Conservation (phyloP, 2,888 invertebrate species). For the Tinea pellionella region DNA sequence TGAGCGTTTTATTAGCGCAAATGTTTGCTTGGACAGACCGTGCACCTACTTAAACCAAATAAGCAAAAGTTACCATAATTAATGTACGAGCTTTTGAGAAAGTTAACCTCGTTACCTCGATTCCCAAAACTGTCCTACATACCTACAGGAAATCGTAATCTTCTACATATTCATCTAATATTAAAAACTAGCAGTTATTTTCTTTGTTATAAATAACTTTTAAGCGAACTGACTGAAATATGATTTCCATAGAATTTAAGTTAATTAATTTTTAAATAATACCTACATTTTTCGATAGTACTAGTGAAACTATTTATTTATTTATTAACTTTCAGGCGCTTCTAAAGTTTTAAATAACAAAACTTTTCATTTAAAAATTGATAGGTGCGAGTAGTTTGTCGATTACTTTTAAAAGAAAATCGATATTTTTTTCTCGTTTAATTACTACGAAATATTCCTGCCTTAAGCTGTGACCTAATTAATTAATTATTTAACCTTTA, state of each 20-base stretch:
- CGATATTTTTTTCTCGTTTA: not conserved
- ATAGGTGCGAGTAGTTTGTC: not conserved
- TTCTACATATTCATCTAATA: not conserved
- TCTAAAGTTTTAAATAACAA: not conserved
- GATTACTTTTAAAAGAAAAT: not conserved
- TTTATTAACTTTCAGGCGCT: not conserved
- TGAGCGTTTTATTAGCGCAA: conserved; percentile 19
- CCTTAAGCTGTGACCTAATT: conserved; percentile 11
- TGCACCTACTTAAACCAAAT: conserved; percentile 11
- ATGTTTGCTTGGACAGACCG: conserved; percentile 9
- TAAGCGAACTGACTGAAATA: conserved; percentile 6
- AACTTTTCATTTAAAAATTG: not conserved
- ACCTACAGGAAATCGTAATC: not conserved
- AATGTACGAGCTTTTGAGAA: not conserved
- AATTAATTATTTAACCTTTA: not conserved
- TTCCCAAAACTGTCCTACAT: not conserved
- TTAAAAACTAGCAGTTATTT: not conserved
- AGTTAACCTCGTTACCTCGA: conserved; percentile 7
- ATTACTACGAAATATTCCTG: conserved; percentile 1
- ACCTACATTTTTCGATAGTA: not conserved
- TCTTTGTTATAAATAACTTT: not conserved
- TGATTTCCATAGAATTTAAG: conserved; percentile 8
- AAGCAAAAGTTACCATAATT: not conserved
- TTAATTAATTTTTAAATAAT: not conserved
- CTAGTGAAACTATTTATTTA: not conserved